A percentile compares a stretch with the other conserved stretches of the same genome.
Evolutionary conservation across 2,888 invertebrate species (phyloP).

Genomic region (Sycophila texana): DNA sequence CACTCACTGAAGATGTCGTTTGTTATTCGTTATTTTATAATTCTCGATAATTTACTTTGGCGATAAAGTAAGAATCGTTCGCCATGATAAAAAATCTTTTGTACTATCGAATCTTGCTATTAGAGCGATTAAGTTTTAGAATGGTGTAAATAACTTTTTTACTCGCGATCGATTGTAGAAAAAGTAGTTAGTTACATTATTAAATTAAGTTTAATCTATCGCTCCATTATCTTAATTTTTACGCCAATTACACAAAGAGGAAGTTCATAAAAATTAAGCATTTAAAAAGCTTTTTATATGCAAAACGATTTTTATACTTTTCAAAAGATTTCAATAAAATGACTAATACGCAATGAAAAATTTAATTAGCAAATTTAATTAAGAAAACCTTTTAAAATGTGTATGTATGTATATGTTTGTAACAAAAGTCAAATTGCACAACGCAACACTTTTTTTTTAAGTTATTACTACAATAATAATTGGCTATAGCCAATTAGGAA

Average conservation of each 20-base stretch:
- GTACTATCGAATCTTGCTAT: constrained; percentile 48
- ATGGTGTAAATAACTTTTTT: constrained; percentile 54
- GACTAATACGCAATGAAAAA: too few relatives aligned
- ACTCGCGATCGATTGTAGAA: constrained; percentile 47
- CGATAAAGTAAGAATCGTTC: neutral
- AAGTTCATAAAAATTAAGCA: constrained; percentile 29
- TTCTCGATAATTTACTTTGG: neutral
- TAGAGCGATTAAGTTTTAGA: constrained; percentile 46
- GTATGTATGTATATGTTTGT: neutral
- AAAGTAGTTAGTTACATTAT: constrained; percentile 39
- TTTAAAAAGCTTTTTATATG: too few relatives aligned
- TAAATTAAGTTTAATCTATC: constrained; percentile 30
- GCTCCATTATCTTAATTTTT: constrained; percentile 25
- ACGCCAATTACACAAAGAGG: neutral
- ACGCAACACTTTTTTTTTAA: too few relatives aligned
- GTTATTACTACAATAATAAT: too few relatives aligned
- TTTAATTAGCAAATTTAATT: too few relatives aligned
- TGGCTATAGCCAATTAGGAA: too few relatives aligned
- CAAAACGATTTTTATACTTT: too few relatives aligned
- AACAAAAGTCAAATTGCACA: neutral
- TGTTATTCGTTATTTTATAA: neutral
- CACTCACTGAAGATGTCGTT: constrained; percentile 3
- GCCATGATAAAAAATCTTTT: constrained; percentile 34
- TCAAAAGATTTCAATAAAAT: too few relatives aligned
- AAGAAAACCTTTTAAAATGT: too few relatives aligned